Conservation (phyloP, 1,140 invertebrate species). For the Papilio glaucus region DNA sequence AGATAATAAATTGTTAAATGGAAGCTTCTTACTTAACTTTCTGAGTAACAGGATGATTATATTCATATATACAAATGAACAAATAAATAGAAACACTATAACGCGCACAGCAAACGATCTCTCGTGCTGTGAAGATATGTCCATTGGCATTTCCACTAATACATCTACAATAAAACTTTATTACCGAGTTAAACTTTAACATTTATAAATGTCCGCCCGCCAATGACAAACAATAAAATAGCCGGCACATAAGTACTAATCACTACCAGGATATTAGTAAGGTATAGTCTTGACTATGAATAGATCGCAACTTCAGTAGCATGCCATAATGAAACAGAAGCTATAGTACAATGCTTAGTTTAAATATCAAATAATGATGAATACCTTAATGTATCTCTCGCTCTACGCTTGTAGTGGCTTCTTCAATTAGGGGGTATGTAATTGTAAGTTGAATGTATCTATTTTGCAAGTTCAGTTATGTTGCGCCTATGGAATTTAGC, state of each 20-base stretch:
- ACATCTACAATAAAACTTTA: background rate
- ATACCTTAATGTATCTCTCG: background rate
- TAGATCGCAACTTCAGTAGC: background rate
- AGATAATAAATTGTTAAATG: too few relatives aligned
- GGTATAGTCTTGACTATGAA: background rate
- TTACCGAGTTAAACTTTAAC: background rate
- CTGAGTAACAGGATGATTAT: too few relatives aligned
- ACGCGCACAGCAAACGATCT: too few relatives aligned
- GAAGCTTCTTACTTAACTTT: too few relatives aligned
- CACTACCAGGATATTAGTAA: background rate
- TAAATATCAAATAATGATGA: background rate
- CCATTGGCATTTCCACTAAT: background rate
- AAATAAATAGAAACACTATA: too few relatives aligned
- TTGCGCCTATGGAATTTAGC: too few relatives aligned
- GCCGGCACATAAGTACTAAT: background rate
- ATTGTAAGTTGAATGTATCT: background rate
- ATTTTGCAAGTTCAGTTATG: background rate
- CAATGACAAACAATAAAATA: background rate
- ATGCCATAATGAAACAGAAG: constrained; percentile 1
- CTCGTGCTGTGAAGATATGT: background rate
- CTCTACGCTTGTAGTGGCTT: background rate
- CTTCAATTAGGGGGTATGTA: background rate
- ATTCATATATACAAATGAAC: too few relatives aligned
- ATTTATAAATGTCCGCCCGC: background rate
- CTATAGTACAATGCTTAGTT: background rate